Conservation (phyloP, 2,797 vertebrate genomes). For the Chloroceryle amazona region DNA sequence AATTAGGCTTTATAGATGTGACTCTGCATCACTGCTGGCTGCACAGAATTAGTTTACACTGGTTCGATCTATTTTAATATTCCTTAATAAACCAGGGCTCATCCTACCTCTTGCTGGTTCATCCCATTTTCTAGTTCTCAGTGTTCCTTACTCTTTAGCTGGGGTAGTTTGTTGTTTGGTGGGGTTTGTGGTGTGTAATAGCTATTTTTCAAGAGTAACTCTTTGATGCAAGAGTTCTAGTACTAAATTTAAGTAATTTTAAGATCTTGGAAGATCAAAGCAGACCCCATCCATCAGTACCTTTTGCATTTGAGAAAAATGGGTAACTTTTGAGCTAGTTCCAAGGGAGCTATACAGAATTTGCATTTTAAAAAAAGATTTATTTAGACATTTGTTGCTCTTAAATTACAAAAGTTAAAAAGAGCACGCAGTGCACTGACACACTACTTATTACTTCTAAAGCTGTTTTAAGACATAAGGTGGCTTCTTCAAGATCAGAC, state of each 20-base stretch:
- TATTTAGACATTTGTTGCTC: conserved; percentile 76
- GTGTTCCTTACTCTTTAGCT: background rate
- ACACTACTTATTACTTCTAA: conserved; percentile 74
- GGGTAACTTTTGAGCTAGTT: background rate
- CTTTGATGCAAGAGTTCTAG: background rate
- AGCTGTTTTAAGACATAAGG: conserved; percentile 75
- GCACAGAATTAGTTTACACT: fast-evolving
- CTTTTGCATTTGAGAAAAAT: background rate
- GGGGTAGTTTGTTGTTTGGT: background rate
- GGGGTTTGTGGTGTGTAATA: background rate
- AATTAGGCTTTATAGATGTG: background rate
- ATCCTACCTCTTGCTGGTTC: background rate
- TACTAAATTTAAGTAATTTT: background rate
- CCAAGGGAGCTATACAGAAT: conserved; percentile 1
- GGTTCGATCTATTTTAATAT: background rate
- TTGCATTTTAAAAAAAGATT: conserved; percentile 76
- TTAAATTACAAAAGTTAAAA: conserved; percentile 84
- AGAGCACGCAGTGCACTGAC: conserved; percentile 72
- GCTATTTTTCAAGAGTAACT: background rate
- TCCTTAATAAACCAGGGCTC: background rate
- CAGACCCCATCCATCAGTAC: background rate
- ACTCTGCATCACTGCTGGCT: background rate
- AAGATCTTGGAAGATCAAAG: background rate
- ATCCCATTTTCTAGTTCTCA: background rate
- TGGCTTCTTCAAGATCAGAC: conserved; percentile 63